Evolutionary conservation across 2,797 vertebrate species (phyloP).

Genomic region (Vultur gryphus): DNA sequence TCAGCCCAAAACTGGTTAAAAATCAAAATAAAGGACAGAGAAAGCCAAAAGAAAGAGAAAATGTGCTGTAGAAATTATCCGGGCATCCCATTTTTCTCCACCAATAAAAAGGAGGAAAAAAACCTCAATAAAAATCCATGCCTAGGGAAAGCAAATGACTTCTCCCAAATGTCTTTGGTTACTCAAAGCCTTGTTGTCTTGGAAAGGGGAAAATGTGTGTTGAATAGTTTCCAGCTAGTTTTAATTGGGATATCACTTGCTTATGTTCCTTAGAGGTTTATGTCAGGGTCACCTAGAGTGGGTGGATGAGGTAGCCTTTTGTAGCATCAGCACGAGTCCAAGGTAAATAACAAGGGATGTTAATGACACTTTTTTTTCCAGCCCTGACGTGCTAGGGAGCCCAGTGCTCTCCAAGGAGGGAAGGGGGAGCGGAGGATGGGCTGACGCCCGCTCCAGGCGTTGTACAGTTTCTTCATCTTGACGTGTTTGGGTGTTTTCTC

Average conservation of each 20-base stretch:
- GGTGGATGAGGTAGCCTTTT: neutral
- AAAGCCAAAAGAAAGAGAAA: neutral
- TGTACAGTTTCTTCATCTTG: neutral
- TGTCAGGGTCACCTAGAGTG: neutral
- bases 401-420: rapidly evolving
- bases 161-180: neutral
- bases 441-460: neutral
- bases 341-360: neutral
- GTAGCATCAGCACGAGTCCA: neutral
- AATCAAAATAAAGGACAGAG: neutral
- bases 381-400: neutral
- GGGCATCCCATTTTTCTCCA: neutral
- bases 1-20: neutral
- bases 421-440: neutral
- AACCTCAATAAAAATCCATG: neutral
- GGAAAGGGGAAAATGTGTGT: neutral
- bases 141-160: neutral
- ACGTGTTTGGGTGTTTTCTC: neutral
- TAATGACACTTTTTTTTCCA: neutral
- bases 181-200: neutral
- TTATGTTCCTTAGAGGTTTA: neutral
- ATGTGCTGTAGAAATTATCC: neutral
- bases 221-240: neutral
- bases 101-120: neutral
- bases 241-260: neutral